Base-by-base conservation (phyloP, 2,113 vertebrate species). In the Hirundichthys speculiger region DNA sequence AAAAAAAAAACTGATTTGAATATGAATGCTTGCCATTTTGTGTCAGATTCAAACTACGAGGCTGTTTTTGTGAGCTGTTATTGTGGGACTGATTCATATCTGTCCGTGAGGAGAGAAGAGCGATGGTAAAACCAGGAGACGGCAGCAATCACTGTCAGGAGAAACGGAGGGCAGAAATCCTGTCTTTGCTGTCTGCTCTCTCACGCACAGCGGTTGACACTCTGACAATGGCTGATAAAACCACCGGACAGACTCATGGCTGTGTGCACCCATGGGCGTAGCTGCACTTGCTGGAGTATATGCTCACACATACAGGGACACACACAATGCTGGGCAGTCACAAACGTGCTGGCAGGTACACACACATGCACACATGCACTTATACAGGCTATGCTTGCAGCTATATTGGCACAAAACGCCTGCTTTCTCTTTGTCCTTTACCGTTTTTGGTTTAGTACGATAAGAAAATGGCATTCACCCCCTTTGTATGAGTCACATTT, bases 181-280 rank as follows among this genome's bases (percentile, higher is more conserved):
- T 77, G 73, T 69, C 47, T 65, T 56, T 54, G 64, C 72, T 30
- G 57, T 70, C 59, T 66, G 61, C 45, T 64, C 58, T 76, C 57
- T 76, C 66, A 68, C 77, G 77, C 75, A 77, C 73, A 53, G 55
- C 40, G 50, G 54, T 62, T 74, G 73, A 74, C 75, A 75, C 68
- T 76, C 64, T 76, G 77, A 75, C 77, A 64, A 57, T 80, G 72
- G 39, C 82, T 71, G 82, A 75, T 80, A 83, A 79, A 86, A 89
- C 71, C 72, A 82, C 46, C 53, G 67, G 75, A 61, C 64, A 64
- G 61, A 73, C 62, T 83, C 58, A 60, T 42, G 47, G 59, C 54
- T 54, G 45, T 43, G 27, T 67, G 56, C 59, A 76, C 49, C 56
- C 42, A 52, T 43, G 57, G 41, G 34, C 52, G 74, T 55, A 54